phyloP scores from a whole-genome alignment of 2,797 vertebrate genomes.

The Champsocephalus esox region DNA sequence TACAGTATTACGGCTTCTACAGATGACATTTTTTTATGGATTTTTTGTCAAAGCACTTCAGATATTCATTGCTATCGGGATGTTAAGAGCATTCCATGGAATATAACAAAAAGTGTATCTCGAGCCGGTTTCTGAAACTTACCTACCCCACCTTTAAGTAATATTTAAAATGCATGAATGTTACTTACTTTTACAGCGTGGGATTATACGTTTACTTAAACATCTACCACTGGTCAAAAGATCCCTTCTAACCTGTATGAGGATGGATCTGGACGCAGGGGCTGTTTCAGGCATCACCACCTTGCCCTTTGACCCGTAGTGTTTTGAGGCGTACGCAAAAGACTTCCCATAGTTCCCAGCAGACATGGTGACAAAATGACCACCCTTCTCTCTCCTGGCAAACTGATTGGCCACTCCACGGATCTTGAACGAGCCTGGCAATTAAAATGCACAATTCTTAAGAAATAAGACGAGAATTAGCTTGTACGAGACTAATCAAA shows the following conservation, averaged over 20 bases:
- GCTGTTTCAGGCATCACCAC: constrained; percentile 87
- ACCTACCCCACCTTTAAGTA: no score
- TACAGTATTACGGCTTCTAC: no score
- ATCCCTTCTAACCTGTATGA: constrained; percentile 80
- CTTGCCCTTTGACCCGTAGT: constrained; percentile 83
- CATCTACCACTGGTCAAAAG: background rate
- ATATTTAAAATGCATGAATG: no score
- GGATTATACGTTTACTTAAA: no score
- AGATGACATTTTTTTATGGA: no score
- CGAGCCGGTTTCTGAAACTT: no score
- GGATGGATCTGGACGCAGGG: constrained; percentile 79
- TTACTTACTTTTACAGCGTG: no score
- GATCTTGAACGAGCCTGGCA: constrained; percentile 87
- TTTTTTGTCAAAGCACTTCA: no score
- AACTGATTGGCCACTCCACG: constrained; percentile 88
- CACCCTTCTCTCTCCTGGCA: constrained; percentile 65
- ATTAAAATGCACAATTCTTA: background rate
- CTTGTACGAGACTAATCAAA: background rate
- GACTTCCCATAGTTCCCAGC: constrained; percentile 88
- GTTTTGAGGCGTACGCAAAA: constrained; percentile 84
- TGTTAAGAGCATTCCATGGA: no score
- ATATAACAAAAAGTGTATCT: no score
- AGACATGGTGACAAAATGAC: constrained; percentile 85
- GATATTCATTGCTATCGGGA: no score
- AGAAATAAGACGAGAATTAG: background rate